Base-by-base conservation (phyloP, 2,797 vertebrate genomes). In the Selene dorsalis region DNA sequence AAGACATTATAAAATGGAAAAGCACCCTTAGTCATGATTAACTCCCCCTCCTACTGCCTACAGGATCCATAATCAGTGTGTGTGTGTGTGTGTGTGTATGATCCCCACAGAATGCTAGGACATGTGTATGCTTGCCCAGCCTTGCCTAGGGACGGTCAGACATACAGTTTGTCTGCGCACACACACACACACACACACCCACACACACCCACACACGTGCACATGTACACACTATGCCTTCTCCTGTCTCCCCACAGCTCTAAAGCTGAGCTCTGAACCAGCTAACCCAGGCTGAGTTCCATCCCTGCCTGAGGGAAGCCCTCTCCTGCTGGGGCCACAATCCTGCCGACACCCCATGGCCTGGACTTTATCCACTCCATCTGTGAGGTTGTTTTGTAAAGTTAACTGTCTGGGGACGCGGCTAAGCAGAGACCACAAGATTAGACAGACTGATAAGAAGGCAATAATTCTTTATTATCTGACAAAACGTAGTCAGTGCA, bases 41-140 rank as follows among this genome's bases (percentile, higher is more conserved):
- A 83, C 64, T 62, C 84, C 68, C 69, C 13, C 7, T 32, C 60
- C 52, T 28, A 55, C 79, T 67, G 72, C 57, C 74, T 84, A 57
- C 53, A 10, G 76, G 61, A 74, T 79, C 74, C 75, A 63, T 65
- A 77, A 65, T 72, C 41, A 47, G 26, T 77, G 32, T 77, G 69
- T 83, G 43, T 20, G 43, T 18, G 43, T 16, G 13, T 47, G 43
- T 18, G 17, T 47, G 43, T 18, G 17, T 6, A 6, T 73, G 77
- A 81, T 81, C 73, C 73, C 80, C 69, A 79, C 70, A 73, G 69
- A 85, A 78, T 81, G 52, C 83, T 67, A 70, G 62, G 82, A 72
- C 92, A 4, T 90, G 94, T 89, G 86, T 83, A 73, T 89, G 80
- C 93, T 87, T 94, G 94, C 76, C 87, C 87, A 84, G 80, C 71